phyloP scores from a whole-genome alignment of 2,113 vertebrate species.

The Dicaeum eximium region DNA sequence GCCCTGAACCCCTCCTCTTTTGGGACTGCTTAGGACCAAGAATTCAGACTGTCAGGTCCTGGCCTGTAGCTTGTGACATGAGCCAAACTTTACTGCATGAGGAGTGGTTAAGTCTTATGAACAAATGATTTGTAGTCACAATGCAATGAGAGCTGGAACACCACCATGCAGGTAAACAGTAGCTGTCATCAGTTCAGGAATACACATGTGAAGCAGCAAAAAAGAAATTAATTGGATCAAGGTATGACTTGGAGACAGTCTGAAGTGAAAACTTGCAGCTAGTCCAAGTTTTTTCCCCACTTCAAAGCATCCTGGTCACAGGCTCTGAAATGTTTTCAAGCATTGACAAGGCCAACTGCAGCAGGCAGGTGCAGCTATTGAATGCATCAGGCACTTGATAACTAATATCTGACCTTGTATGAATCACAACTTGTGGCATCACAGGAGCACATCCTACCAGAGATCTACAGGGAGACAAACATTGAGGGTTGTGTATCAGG shows the following conservation, averaged over 20 bases:
- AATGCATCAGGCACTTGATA: not conserved
- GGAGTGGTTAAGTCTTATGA: not conserved
- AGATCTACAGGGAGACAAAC: not conserved
- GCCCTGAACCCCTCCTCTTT: not conserved
- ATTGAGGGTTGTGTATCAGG: not conserved
- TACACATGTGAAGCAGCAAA: accelerated
- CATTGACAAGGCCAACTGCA: not conserved
- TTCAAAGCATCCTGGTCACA: not conserved
- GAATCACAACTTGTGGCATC: not conserved
- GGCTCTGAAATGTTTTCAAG: not conserved
- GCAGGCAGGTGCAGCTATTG: not conserved
- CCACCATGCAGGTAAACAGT: not conserved
- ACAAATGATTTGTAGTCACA: not conserved
- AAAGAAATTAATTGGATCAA: not conserved
- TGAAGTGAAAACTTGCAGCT: not conserved
- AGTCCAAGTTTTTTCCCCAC: not conserved
- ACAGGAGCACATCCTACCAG: not conserved
- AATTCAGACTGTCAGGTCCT: not conserved
- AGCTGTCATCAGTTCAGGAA: not conserved
- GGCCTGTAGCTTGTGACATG: not conserved
- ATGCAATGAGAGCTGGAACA: not conserved
- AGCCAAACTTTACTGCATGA: not conserved
- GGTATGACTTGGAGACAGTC: not conserved
- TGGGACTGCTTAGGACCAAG: not conserved
- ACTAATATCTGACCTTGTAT: not conserved